Evolutionary conservation across 2,797 vertebrate genomes (phyloP).

Genomic region (Oophaga sylvatica): DNA sequence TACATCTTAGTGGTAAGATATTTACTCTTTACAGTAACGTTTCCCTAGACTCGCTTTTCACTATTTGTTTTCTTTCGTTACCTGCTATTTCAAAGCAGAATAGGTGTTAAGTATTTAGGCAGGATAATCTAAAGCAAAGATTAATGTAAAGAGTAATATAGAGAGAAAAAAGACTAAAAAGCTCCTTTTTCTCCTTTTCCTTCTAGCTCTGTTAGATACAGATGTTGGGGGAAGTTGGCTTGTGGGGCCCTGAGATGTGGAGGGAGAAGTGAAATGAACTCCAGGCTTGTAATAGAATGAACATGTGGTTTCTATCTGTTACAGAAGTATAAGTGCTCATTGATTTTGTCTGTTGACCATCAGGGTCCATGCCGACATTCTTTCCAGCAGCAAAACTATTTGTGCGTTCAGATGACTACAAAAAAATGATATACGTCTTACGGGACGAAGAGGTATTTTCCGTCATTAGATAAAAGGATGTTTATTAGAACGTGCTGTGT

Average conservation of each 20-base stretch:
- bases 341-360: conserved; percentile 11
- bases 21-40: not conserved
- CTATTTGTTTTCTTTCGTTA: not conserved
- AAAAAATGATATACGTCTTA: not conserved
- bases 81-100: not conserved
- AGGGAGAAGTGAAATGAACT: conserved; percentile 30
- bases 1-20: conserved; percentile 33
- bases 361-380: not conserved
- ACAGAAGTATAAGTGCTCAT: conserved; percentile 5
- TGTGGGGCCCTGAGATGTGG: conserved; percentile 19
- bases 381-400: conserved; percentile 9
- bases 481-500: not conserved
- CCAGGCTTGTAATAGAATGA: conserved; percentile 4
- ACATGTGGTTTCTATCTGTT: conserved; percentile 17
- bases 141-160: not conserved
- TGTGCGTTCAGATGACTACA: not conserved
- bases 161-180: not conserved
- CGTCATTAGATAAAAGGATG: not conserved
- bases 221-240: conserved; percentile 8
- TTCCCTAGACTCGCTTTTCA: not conserved
- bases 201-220: not conserved
- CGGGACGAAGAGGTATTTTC: not conserved
- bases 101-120: not conserved
- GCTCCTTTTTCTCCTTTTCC: not conserved
- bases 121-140: not conserved